Conservation (phyloP, 2,797 vertebrate species). For the Simalia tracyae region DNA sequence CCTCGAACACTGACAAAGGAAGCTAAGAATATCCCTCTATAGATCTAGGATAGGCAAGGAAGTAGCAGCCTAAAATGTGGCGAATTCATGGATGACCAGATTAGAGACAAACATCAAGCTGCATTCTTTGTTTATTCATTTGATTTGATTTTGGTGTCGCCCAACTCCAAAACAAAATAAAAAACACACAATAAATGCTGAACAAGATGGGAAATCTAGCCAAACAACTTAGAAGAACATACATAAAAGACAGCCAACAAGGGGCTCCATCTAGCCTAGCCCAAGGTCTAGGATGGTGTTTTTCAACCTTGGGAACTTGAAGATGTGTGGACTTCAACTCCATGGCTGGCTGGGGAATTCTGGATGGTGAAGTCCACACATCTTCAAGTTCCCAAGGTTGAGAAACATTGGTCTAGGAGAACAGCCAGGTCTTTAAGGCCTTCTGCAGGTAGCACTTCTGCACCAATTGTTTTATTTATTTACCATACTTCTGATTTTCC, state of each 20-base stretch:
- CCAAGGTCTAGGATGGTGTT: too few relatives aligned
- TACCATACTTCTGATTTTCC: background rate
- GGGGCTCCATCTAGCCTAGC: too few relatives aligned
- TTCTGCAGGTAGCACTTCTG: background rate
- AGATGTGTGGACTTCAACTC: too few relatives aligned
- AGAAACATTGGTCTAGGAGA: background rate
- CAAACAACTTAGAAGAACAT: background rate
- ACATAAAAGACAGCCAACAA: too few relatives aligned
- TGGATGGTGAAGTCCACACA: too few relatives aligned
- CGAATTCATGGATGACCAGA: slow-evolving; percentile 44
- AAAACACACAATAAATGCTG: background rate
- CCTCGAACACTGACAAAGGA: slow-evolving; percentile 33
- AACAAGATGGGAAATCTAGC: background rate
- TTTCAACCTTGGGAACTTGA: too few relatives aligned
- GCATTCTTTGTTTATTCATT: background rate
- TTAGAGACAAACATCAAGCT: slow-evolving; percentile 7
- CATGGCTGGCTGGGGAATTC: too few relatives aligned
- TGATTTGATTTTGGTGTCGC: background rate
- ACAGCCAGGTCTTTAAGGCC: background rate
- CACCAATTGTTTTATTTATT: background rate
- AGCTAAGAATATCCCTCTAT: slow-evolving; percentile 51
- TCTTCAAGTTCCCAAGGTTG: too few relatives aligned
- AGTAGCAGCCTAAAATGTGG: slow-evolving; percentile 29
- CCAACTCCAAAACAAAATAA: background rate
- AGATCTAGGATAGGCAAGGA: slow-evolving; percentile 53